Evolutionary conservation across 92 coral and sea anemone genomes (phyloP), one percentile per base, ranked within the genome.

Genomic region (Parazoanthus atlanticus): DNA sequence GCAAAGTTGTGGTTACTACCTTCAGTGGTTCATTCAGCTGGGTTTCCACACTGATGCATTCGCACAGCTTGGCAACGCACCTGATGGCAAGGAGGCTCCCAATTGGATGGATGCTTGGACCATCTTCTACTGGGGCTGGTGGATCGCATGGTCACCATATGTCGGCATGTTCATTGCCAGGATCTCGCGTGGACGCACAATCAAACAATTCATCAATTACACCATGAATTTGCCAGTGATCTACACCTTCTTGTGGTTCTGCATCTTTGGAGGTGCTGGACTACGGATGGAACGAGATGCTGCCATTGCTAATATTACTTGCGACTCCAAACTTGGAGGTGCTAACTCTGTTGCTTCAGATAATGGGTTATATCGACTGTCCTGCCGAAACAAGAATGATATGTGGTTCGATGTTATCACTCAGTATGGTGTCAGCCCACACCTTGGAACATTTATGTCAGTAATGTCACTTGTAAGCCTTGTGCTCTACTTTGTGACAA

Each of bases 401-500:
- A 90, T 90, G 92, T 90, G 88, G 72, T 90, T 90, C 73, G 92
- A 90, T 30, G 89, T 90, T 58, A 86, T 90, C 49, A 78, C 80
- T 16, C 92, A 90, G 88, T 90, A 90, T 71, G 92, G 89, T 25
- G 86, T 85, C 31, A 90, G 88, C 86, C 76, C 76, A 26, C 54
- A 64, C 49, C 56, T 82, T 38, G 89, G 91, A 38, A 82, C 84
- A 70, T 96, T 96, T 82, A 76, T 95, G 47, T 91, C 96, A 6
- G 91, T 94, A 13, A 78, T 94, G 31, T 94, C 98, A 82, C 91
- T 96, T n/a, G 80, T 96, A 13, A 89, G 93, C 17, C 85, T 95
- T 52, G 90, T 93, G 58, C 93, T 96, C 28, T 96, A 96, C 89
- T 96, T 96, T 88, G 98, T 96, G 79, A 96, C 98, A 46, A 96